Conservation (phyloP, 2,888 invertebrate species). For the Calameuta pallipes region DNA sequence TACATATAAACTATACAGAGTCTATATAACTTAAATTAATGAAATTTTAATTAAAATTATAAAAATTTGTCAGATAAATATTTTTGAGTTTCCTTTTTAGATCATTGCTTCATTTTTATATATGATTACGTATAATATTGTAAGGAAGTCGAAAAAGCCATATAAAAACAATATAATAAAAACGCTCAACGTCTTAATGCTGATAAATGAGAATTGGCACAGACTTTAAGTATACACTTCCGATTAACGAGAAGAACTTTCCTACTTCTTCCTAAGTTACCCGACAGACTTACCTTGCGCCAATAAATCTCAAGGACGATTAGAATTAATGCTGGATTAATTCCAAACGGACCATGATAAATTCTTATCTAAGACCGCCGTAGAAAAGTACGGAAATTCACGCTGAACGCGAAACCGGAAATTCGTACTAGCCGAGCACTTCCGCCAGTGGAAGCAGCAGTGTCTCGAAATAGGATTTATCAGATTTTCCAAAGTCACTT, state of each 20-base stretch:
- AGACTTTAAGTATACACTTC: neutral
- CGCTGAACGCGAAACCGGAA: neutral
- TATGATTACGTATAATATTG: neutral
- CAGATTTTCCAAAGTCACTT: neutral
- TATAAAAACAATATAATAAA: neutral
- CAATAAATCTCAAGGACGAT: slow-evolving; percentile 45
- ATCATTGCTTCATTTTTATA: neutral
- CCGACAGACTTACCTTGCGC: slow-evolving; percentile 17
- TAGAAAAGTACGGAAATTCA: neutral
- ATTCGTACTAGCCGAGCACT: neutral
- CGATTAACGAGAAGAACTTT: neutral
- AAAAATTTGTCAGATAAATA: neutral
- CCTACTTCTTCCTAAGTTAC: slow-evolving; percentile 13
- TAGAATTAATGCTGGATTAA: slow-evolving; percentile 51
- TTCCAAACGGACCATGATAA: slow-evolving; percentile 46
- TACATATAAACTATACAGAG: neutral
- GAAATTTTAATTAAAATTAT: neutral
- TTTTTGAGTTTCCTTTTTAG: neutral
- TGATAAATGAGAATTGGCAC: neutral
- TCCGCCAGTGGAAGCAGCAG: neutral
- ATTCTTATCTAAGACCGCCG: slow-evolving; percentile 32
- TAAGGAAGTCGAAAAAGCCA: neutral
- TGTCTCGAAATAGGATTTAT: neutral
- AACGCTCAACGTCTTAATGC: neutral
- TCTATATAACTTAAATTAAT: neutral